These are phyloP conservation scores for Vanacampus margaritifer DNA, from an alignment of 2,113 vertebrate genomes.

Conservation along the genomic window DNA sequence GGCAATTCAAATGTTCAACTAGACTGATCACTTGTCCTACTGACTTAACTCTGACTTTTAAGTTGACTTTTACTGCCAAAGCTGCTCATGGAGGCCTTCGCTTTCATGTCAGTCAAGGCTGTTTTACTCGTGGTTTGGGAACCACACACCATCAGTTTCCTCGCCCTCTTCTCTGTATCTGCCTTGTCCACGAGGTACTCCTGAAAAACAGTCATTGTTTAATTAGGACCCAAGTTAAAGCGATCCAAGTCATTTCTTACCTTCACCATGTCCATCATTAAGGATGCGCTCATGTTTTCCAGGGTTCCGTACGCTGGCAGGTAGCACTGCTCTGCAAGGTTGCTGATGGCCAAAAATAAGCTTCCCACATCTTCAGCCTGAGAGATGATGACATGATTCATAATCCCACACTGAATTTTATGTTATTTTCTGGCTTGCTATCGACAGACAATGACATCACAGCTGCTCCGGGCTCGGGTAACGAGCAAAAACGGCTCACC, in stretches of 20 bases:
- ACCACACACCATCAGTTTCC: conserved; percentile 35
- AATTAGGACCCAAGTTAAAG: background rate
- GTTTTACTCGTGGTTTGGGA: conserved; percentile 28
- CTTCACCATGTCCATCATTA: conserved; percentile 75
- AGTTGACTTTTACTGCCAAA: conserved; percentile 47
- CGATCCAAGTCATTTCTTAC: conserved; percentile 37
- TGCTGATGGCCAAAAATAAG: conserved; percentile 60
- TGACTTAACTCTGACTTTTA: conserved; percentile 60
- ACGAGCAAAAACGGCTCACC: no score
- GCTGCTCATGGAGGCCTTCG: conserved; percentile 40
- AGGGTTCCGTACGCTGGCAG: conserved; percentile 45
- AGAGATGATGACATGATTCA: conserved; percentile 1
- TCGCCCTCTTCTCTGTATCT: conserved; percentile 53
- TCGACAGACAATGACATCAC: no score
- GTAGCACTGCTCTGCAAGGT: conserved; percentile 72
- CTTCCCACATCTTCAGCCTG: conserved; percentile 65
- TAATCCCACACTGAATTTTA: no score
- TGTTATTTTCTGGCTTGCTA: no score
- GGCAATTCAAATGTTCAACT: conserved; percentile 13
- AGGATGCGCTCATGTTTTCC: conserved; percentile 44
- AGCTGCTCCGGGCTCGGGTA: no score
- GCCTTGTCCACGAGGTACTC: conserved; percentile 74
- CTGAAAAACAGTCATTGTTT: conserved; percentile 45
- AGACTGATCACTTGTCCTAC: conserved; percentile 40
- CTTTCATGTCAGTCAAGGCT: conserved; percentile 30